Conservation (phyloP, 1,140 invertebrate genomes). For the Bombus huntii region DNA sequence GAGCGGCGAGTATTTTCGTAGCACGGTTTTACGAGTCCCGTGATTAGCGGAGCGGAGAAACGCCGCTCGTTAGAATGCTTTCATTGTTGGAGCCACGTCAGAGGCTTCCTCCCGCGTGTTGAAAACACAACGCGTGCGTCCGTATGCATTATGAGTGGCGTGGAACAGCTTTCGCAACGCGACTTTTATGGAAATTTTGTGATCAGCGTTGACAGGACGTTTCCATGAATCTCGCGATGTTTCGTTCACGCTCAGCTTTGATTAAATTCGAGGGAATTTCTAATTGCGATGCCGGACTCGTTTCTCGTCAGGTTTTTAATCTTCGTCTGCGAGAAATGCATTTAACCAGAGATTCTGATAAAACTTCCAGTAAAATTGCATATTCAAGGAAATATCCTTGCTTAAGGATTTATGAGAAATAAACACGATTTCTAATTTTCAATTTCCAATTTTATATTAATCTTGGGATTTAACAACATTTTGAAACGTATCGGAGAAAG, state of each 20-base stretch:
- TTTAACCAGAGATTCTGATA: neutral
- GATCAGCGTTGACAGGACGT: neutral
- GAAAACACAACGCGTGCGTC: too few species aligned
- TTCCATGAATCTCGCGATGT: neutral
- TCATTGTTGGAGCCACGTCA: conserved; percentile 12
- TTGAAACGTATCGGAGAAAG: too few species aligned
- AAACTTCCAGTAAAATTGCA: neutral
- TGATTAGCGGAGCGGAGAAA: conserved; percentile 48
- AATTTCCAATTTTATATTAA: too few species aligned
- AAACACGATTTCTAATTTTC: neutral
- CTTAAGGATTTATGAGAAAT: neutral
- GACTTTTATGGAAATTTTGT: neutral
- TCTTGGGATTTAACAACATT: too few species aligned
- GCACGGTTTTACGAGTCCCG: conserved; percentile 45
- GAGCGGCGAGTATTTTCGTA: conserved; percentile 37
- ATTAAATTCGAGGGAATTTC: conserved; percentile 1
- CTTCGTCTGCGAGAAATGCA: neutral
- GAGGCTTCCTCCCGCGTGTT: too few species aligned
- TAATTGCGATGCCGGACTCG: neutral
- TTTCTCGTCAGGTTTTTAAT: neutral
- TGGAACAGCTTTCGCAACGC: neutral
- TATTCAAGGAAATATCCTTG: neutral
- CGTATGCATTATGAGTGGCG: neutral
- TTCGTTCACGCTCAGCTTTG: neutral
- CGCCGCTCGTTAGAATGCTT: conserved; percentile 41